Percentiles rank a stretch among this genome's conserved stretches.
Evolutionary conservation across 92 coral and sea anemone species (phyloP).

Genomic region (Epizoanthus scotinus): DNA sequence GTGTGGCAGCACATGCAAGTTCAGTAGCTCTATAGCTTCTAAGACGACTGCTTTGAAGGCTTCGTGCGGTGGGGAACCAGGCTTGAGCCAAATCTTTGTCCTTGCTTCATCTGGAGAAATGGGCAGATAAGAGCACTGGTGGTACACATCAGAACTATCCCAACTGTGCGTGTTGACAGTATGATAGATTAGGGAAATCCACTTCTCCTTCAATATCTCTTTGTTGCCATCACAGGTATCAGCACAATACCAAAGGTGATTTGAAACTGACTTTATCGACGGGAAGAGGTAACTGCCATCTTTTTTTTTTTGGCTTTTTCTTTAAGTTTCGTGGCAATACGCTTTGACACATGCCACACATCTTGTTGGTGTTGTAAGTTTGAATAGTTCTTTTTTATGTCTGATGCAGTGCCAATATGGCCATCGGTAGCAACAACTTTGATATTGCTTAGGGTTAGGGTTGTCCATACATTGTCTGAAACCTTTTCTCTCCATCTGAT

Average conservation of each 20-base stretch:
- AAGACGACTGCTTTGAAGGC: slow-evolving; percentile 47
- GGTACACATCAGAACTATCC: slow-evolving; percentile 24
- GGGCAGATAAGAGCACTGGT: slow-evolving; percentile 32
- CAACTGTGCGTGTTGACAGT: slow-evolving; percentile 17
- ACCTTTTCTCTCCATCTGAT: slow-evolving; percentile 62
- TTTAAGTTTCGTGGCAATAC: slow-evolving; percentile 50
- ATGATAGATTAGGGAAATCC: slow-evolving; percentile 12
- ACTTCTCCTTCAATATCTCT: too few relatives aligned
- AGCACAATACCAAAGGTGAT: too few relatives aligned
- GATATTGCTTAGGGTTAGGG: background rate
- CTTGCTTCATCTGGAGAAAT: slow-evolving; percentile 7
- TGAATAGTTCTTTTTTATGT: slow-evolving; percentile 37
- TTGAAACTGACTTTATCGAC: too few relatives aligned
- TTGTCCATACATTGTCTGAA: slow-evolving; percentile 46
- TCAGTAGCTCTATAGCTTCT: slow-evolving; percentile 47
- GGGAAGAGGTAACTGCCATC: too few relatives aligned
- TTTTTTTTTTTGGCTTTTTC: too few relatives aligned
- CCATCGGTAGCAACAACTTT: slow-evolving; percentile 49
- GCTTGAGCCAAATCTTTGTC: slow-evolving; percentile 38
- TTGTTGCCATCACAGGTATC: too few relatives aligned
- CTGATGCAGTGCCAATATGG: slow-evolving; percentile 43
- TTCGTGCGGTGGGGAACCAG: slow-evolving; percentile 40
- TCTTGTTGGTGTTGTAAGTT: slow-evolving; percentile 47
- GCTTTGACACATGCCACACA: slow-evolving; percentile 58
- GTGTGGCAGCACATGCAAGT: slow-evolving; percentile 61